Base-by-base conservation (phyloP, 2,113 vertebrate genomes). In the Apodemus speciosus region DNA sequence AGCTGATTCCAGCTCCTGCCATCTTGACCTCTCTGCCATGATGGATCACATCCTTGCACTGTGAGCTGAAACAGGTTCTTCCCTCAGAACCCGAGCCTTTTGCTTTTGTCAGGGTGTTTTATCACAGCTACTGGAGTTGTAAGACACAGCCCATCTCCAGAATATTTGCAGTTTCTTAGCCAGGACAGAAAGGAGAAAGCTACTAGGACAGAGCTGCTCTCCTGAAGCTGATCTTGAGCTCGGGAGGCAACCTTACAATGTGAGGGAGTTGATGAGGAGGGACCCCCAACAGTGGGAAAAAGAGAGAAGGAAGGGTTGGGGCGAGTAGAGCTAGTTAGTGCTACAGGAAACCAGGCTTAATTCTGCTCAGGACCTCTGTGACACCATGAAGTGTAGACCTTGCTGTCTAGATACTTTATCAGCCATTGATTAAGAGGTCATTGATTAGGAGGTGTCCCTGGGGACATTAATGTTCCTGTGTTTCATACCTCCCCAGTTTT, bases 401-500 rank as follows among this genome's bases (percentile, higher is more conserved):
- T 0, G 2, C n/a, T 16, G 27, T 79, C 40, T 35, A 51, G 32
- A 9, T 15, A 9, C n/a, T 35, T 56, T 18, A 58, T n/a, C 5
- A 43, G 56, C 25, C 58, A 40, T 0, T n/a, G 51, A 25, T 4
- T 38, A 79, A 83, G 30, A 16, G 9, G 32, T 89, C 51, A 27
- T 0, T 40, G 64, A 30, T 9, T 43, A 79, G 77, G 20, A 21
- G 13, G 32, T 89, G 35, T 16, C 89, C 14, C 40, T 10, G 38
- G 16, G 49, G 3, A 53, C 30, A 49, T 27, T n/a, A 27, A 76
- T 35, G 0, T 53, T 16, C 43, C 5, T 18, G 30, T 40, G 49
- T 32, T 11, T 66, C 35, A 20, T 58, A 3, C 16, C 2, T 14
- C 6, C 18, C 30, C 27, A 18, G 3, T 0, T 46, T 4, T n/a